Conservation (phyloP, 92 coral and sea anemone species). For the Blastomussa wellsi region DNA sequence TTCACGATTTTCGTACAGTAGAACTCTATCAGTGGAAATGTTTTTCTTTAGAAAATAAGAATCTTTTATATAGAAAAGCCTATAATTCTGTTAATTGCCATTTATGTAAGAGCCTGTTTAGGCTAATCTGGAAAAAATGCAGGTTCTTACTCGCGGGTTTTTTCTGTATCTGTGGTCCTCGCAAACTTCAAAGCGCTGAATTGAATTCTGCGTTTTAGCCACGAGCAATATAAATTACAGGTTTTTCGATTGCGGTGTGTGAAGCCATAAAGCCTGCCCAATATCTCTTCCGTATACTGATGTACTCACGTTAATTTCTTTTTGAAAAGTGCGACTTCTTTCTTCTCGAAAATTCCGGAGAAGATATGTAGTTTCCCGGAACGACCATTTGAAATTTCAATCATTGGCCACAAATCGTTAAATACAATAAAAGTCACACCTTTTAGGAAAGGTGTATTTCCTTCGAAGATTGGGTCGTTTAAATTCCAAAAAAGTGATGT, state of each 20-base stretch:
- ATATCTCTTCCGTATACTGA: not conserved
- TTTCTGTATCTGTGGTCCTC: not conserved
- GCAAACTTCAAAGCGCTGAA: conserved; percentile 8
- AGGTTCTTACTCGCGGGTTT: not conserved
- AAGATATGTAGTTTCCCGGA: not conserved
- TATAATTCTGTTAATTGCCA: too few relatives aligned
- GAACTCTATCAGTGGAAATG: too few relatives aligned
- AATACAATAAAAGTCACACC: not conserved
- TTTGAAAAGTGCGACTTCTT: not conserved
- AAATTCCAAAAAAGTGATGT: not conserved
- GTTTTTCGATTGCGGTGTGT: not conserved
- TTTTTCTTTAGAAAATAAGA: too few relatives aligned
- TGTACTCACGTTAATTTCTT: not conserved
- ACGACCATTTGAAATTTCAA: not conserved
- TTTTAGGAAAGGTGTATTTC: not conserved
- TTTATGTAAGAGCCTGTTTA: too few relatives aligned
- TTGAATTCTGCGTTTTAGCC: not conserved
- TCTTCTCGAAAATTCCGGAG: not conserved
- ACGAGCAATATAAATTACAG: not conserved
- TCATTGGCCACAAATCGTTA: not conserved
- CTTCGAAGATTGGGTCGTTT: not conserved
- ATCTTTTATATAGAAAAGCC: too few relatives aligned
- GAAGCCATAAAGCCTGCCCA: not conserved
- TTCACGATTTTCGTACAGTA: too few relatives aligned
- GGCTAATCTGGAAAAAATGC: too few relatives aligned